Base-by-base conservation (phyloP, 2,113 vertebrate species). In the Oophaga pumilio region DNA sequence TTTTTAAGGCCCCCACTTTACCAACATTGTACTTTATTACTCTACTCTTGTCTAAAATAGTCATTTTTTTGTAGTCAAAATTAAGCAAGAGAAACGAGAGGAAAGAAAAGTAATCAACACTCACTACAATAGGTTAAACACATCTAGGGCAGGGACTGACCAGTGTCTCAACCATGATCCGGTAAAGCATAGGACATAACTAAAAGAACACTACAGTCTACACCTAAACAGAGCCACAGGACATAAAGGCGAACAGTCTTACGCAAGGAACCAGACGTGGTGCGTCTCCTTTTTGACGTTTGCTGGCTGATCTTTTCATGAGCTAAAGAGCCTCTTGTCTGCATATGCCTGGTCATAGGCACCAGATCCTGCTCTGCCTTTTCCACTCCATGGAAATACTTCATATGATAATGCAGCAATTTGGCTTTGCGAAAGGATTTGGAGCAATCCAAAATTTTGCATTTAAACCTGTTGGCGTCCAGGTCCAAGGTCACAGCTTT, bases 351-450 rank as follows among this genome's bases (percentile, higher is more conserved):
- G 92, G 94, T 94, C 91, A 90, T 90, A 76, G 95, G 93, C 89
- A 90, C 95, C 86, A 93, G 93, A 26, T 96, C 96, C 56, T 92
- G 94, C 89, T 97, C 96, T 0, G 95, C 90, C 88, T 96, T 96
- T 80, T 98, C 97, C 90, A 97, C 95, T 6, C 97, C 95, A 90
- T 99, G 98, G 92, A 98, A 99, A 92, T 99, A 99, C 90, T 99
- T 99, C 95, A 99, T 97, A 93, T 99, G 98, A 94, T 97, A 98
- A 93, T 99, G 96, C 89, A 99, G 93, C 86, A 99, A 93, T 90
- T 97, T 97, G 24, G 96, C 96, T 95, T 98, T 99, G 93, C 98
- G 96, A 93, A 99, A 99, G 33, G 95, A 97, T 93, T 99, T 99
- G 71, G 93, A 93, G 93, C 98, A 99, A 93, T 96, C 96, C 13